Conservation (phyloP, 2,113 vertebrate genomes). For the Ibidorhyncha struthersii region DNA sequence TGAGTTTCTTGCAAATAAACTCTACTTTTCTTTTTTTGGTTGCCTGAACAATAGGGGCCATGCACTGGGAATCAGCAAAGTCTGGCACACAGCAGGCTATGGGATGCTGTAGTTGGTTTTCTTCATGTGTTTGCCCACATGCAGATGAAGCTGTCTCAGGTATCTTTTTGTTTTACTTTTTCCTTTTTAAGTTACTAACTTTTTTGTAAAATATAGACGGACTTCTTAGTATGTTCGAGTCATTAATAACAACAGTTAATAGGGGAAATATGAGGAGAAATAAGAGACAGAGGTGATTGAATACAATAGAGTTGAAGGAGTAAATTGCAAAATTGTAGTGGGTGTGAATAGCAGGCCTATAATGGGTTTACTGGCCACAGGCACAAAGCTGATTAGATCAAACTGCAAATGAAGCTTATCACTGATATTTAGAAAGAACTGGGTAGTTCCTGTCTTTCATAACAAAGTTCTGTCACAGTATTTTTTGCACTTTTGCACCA, state of each 20-base stretch:
- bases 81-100: conserved; percentile 92
- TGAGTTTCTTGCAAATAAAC: background rate
- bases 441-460: background rate
- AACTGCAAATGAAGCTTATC: background rate
- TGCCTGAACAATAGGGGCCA: conserved; percentile 79
- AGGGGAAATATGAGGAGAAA: background rate
- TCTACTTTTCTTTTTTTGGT: background rate
- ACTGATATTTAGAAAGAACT: background rate
- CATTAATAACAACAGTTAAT: background rate
- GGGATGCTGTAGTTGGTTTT: conserved; percentile 98
- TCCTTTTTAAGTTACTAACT: background rate
- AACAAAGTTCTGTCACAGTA: background rate
- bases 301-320: background rate
- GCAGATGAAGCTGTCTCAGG: conserved; percentile 99
- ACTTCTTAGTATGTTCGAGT: background rate
- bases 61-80: conserved; percentile 98
- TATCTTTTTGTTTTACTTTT: conserved; percentile 42
- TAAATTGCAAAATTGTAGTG: background rate
- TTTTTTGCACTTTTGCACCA: background rate
- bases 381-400: background rate
- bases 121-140: conserved; percentile 97
- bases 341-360: background rate
- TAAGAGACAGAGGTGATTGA: background rate
- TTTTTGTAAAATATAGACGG: background rate
- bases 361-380: background rate